phyloP scores from a whole-genome alignment of 2,797 vertebrate genomes.

The Acropternis orthonyx region DNA sequence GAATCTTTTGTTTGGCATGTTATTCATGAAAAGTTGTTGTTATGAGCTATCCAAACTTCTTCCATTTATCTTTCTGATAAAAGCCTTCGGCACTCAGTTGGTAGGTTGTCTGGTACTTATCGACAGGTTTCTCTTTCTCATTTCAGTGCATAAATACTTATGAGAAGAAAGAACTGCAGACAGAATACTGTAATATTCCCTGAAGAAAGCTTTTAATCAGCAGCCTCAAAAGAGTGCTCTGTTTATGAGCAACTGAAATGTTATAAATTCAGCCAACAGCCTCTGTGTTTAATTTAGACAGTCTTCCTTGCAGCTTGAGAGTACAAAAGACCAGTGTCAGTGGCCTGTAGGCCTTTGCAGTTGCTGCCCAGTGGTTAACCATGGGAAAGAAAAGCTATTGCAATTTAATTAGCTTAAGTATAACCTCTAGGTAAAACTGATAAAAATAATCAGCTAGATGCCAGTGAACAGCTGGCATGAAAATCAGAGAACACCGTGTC shows the following conservation, averaged over 20 bases:
- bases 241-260: conserved; percentile 52
- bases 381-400: conserved; percentile 22
- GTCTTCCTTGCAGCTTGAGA: conserved; percentile 38
- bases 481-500: not conserved
- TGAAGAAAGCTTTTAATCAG: conserved; percentile 57
- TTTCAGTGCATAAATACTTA: conserved; percentile 10
- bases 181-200: not conserved
- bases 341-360: conserved; percentile 31
- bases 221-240: conserved; percentile 44
- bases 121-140: not conserved
- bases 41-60: conserved; percentile 14
- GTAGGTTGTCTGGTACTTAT: conserved; percentile 9
- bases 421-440: conserved; percentile 27
- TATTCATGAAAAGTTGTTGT: not conserved
- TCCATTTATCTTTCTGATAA: conserved; percentile 22
- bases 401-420: conserved; percentile 56
- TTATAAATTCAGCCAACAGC: conserved; percentile 37
- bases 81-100: conserved; percentile 3
- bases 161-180: conserved; percentile 11
- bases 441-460: conserved; percentile 13
- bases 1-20: not conserved
- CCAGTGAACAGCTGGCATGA: conserved; percentile 26
- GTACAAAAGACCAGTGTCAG: conserved; percentile 60
- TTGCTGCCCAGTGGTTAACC: conserved; percentile 48
- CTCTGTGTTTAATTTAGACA: conserved; percentile 52